phyloP scores from a whole-genome alignment of 1,140 invertebrate genomes.

The Coelopa frigida region DNA sequence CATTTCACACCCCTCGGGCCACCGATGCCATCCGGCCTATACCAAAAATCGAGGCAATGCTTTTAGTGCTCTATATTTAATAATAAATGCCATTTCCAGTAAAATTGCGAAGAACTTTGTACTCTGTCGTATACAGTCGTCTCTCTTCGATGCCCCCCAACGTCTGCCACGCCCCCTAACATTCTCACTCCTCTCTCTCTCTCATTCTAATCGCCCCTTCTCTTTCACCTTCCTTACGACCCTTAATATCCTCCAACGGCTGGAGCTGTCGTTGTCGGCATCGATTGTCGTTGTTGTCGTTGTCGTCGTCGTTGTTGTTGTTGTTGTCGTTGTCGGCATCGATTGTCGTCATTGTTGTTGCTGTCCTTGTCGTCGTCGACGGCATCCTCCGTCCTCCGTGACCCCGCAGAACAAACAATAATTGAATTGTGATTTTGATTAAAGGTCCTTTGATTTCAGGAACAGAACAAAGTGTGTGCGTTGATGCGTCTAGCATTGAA shows the following conservation, averaged over 20 bases:
- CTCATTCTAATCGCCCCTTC: too few relatives aligned
- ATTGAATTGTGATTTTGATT: slow-evolving; percentile 10
- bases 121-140: slow-evolving; percentile 4
- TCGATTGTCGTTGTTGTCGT: neutral
- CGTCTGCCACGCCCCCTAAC: neutral
- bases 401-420: slow-evolving; percentile 6
- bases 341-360: neutral
- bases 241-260: neutral
- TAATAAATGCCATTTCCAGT: slow-evolving; percentile 8
- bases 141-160: slow-evolving; percentile 3
- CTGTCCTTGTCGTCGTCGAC: neutral
- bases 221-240: neutral
- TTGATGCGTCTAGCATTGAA: too few relatives aligned
- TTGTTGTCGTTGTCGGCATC: neutral
- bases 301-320: neutral
- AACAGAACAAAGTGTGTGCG: too few relatives aligned
- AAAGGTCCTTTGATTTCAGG: slow-evolving; percentile 5
- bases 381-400: too few relatives aligned
- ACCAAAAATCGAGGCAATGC: neutral
- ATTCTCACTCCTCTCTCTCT: neutral
- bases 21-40: slow-evolving; percentile 6
- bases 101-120: neutral
- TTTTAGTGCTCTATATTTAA: neutral
- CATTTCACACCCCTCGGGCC: slow-evolving; percentile 6
- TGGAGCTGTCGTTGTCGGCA: neutral